A percentile compares a stretch with the other conserved stretches of the same genome.
Evolutionary conservation across 92 coral and sea anemone species (phyloP).

Genomic region (Porites cylindrica): DNA sequence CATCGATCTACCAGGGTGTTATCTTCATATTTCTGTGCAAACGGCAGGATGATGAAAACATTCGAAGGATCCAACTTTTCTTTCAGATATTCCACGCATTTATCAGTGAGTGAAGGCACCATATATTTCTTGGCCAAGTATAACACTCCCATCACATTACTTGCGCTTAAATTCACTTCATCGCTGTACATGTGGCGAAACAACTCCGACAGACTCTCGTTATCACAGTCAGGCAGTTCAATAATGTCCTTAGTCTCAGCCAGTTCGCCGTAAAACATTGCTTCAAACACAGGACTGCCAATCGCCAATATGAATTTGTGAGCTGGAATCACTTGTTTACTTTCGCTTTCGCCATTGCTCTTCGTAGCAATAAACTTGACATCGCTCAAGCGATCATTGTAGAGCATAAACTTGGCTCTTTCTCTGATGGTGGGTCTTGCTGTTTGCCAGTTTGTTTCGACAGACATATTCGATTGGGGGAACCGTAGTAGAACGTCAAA

Average conservation of each 20-base stretch:
- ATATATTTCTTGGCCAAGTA: constrained; percentile 79
- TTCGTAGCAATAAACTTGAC: constrained; percentile 47
- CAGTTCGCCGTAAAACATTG: constrained; percentile 77
- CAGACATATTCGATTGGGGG: neutral
- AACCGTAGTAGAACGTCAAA: too few species aligned
- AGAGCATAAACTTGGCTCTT: constrained; percentile 70
- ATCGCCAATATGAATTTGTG: constrained; percentile 46
- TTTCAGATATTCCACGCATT: constrained; percentile 66
- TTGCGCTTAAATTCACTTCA: constrained; percentile 69
- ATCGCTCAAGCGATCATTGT: constrained; percentile 68
- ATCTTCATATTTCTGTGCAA: constrained; percentile 48
- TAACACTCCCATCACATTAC: constrained; percentile 73
- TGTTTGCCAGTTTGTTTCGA: constrained; percentile 61
- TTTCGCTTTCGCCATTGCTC: neutral
- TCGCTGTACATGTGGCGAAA: constrained; percentile 74
- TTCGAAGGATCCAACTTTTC: constrained; percentile 69
- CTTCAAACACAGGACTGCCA: constrained; percentile 72
- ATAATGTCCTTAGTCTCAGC: constrained; percentile 33
- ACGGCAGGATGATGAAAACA: constrained; percentile 66
- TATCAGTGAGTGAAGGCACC: constrained; percentile 63
- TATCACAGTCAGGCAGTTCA: constrained; percentile 55
- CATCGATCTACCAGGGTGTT: neutral
- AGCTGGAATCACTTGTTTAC: constrained; percentile 36
- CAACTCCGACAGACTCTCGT: constrained; percentile 71
- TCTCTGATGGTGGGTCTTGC: constrained; percentile 72